Evolutionary conservation across 2,113 vertebrate genomes (phyloP), one percentile per base, ranked within the genome.

Genomic region (Microcebus lehilahytsara): DNA sequence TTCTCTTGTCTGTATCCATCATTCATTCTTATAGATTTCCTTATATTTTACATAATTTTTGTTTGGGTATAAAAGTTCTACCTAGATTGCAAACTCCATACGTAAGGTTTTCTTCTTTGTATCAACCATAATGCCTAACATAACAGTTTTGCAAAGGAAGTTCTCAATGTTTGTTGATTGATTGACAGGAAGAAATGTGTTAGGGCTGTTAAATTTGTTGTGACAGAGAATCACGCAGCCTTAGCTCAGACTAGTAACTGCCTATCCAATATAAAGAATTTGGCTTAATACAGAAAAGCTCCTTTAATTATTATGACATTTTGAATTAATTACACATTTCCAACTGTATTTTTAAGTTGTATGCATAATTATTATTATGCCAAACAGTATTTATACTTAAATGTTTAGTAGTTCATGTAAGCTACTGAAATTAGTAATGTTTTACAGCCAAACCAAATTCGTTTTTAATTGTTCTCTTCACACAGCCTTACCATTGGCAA

Each of bases 251-350:
- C 60, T 77, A 71, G 60, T 74, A 96, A 42, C 88, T 96, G 85
- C 71, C 85, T 96, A 94, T 37, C 85, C 80, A 85, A 62, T 72
- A 67, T 71, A 80, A 95, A 81, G 85, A 85, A 72, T 84, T 69
- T 96, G 93, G 88, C 91, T 94, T 80, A 62, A 66, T 66, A 75
- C 58, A 77, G 75, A 97, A 84, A 96, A 89, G 9, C 11, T 84
- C 46, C 91, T 83, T 96, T 92, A 96, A 89, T 96, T 96, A 94
- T 96, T 83, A 96, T 96, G 94, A 95, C 91, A 97, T 92, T 90
- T 95, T 32, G 85, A 93, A 96, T 95, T 96, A 90, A 95, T 97
- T 96, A 75, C 85, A 72, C 97, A 96, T 94, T 97, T 94, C 66
- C 75, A 81, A 53, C 34, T 87, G 27, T 67, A 95, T 85, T 96